Evolutionary conservation across 92 coral and sea anemone species (phyloP), one percentile per base, ranked within the genome.

Genomic region (Parazoanthus atlanticus): DNA sequence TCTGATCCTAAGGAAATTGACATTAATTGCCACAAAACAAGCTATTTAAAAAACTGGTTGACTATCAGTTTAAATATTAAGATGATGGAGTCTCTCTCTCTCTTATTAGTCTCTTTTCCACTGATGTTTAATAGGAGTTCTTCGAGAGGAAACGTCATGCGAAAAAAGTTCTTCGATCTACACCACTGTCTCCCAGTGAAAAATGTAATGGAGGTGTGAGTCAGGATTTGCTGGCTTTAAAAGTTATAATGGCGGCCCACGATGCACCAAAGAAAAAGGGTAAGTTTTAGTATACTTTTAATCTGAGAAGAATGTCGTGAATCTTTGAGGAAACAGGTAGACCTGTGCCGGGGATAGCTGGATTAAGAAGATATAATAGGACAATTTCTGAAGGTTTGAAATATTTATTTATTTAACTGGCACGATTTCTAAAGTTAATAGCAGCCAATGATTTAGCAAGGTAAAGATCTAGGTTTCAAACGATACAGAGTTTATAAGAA

Each of bases 261-360:
- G 87, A 84, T 84, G 87, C 67, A 12, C 78, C 87, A 21, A 84
- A 71, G 87, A 84, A 38, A 30, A 84, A 70, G 69, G 87, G 87
- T 84, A 82, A 43, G 46, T 41, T 19, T 0, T 75, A 33, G 13
- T 13, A n/a, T 33, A 16, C 23, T 17, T 15, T 31, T 33, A 30
- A 25, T 33, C 43, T 3, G 38, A 31, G 2, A 72, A 0, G 15
- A n/a, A 5, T 69, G 58, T 52, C 21, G 3, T 61, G 8, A 56
- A 12, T 13, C 2, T 56, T 56, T 64, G 23, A 7, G 32, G 15
- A 29, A 71, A 71, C 76, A 10, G 19, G 1, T 8, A n/a, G 36
- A 71, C 12, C 17, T 52, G 58, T 52, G 1, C 19, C 4, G 58
- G 21, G 19, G 17, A 12, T 52, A 12, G 56, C 2, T 11, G 56